Evolutionary conservation across 2,797 vertebrate genomes (phyloP), one percentile per base, ranked within the genome.

Genomic region (Poecilia picta): DNA sequence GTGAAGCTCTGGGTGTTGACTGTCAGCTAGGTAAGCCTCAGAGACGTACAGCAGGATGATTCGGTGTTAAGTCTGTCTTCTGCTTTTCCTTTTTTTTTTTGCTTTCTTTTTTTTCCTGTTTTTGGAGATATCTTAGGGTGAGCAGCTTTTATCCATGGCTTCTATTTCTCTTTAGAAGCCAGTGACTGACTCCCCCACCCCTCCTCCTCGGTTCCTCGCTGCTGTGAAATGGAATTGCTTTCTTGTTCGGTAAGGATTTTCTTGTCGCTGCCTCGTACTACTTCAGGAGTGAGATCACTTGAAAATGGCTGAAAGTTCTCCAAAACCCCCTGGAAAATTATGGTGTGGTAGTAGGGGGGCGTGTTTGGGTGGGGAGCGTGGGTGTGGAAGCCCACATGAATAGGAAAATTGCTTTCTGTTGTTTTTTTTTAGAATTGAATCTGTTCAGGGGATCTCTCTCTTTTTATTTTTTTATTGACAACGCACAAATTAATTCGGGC

Each of bases 141-240:
- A 94, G 91, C 90, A 88, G 89, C 92, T 93, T 94, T 94, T 94
- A 94, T 94, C 89, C 85, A 70, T 82, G 89, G 82, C 89, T 93
- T 93, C 92, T 91, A 89, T 93, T 93, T 92, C 91, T 92, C 85
- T 93, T 93, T 90, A 91, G 90, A 92, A 89, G 87, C 87, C 49
- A 57, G 89, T 91, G 88, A 89, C 86, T 92, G 90, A 88, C 89
- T 93, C 82, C 82, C 75, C 79, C 77, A 46, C 91, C 85, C 88
- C 87, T 88, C 84, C 84, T 91, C 81, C 81, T 80, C 81, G 76
- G 79, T 87, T 89, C 82, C 90, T 89, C 75, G 71, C 90, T 90
- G 90, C 91, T 93, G 90, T 89, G 92, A 93, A 94, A 94, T 95
- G 90, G 94, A 95, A 96, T 95, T 94, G 93, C 93, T 93, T 94